Percentiles rank a stretch among this genome's conserved stretches.
Evolutionary conservation across 2,888 invertebrate genomes (phyloP).

Genomic region (Eupeodes latifasciatus): DNA sequence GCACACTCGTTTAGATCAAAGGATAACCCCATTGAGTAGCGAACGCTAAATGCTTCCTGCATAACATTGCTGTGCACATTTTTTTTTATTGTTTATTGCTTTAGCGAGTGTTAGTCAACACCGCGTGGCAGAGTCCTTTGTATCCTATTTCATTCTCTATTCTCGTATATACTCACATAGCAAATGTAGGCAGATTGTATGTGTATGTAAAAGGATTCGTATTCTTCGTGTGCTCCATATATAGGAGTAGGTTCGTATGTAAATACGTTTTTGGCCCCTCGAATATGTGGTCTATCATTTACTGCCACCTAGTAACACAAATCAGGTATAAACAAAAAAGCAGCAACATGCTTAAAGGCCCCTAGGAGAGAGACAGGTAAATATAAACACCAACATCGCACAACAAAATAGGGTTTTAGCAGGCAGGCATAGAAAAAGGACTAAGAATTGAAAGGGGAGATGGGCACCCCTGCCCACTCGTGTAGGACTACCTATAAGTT

Average conservation of each 20-base stretch:
- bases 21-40: slow-evolving; percentile 71
- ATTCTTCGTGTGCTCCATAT: background rate
- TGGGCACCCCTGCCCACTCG: background rate
- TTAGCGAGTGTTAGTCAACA: slow-evolving; percentile 64
- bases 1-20: slow-evolving; percentile 73
- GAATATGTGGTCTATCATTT: slow-evolving; percentile 73
- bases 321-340: slow-evolving; percentile 10
- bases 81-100: slow-evolving; percentile 68
- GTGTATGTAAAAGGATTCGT: slow-evolving; percentile 19
- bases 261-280: slow-evolving; percentile 47
- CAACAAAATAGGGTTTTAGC: slow-evolving; percentile 54
- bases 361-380: slow-evolving; percentile 52
- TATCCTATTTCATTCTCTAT: slow-evolving; percentile 21
- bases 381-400: slow-evolving; percentile 67
- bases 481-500: slow-evolving; percentile 8
- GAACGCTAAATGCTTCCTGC: slow-evolving; percentile 69
- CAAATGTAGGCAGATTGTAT: background rate
- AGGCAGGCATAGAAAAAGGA: background rate
- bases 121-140: slow-evolving; percentile 23
- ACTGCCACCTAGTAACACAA: slow-evolving; percentile 56
- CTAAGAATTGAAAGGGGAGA: slow-evolving; percentile 8
- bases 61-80: slow-evolving; percentile 62
- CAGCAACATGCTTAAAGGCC: background rate
- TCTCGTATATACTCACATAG: background rate
- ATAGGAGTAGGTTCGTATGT: background rate